Base-by-base conservation (phyloP, 2,797 vertebrate species). In the Dromococcyx pavoninus region DNA sequence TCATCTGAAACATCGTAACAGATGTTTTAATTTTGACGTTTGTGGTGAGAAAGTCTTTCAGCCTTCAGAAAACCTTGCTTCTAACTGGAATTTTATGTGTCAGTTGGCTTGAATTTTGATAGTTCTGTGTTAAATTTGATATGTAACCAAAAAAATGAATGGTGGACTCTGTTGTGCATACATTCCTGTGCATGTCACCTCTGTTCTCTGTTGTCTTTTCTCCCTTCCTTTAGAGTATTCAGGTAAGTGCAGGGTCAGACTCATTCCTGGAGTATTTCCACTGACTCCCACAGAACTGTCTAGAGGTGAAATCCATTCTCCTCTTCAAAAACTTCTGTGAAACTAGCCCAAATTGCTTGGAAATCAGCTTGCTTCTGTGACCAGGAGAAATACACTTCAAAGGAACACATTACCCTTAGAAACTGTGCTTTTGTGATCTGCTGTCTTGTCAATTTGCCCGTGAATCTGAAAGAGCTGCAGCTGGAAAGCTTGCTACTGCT, bases 351-450 rank as follows among this genome's bases (percentile, higher is more conserved):
- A 28, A 95, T 93, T 32, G 22, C 91, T 93, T 90, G 82, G 79
- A 93, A 95, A 94, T 90, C 64, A 89, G 75, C 84, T 94, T 78
- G 80, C 74, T 94, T 64, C 82, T 87, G 70, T 92, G 76, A 89
- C 94, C 50, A 15, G 65, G 88, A 81, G 76, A 96, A 93, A 91
- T 64, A 60, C 17, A 57, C 86, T 95, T 96, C 86, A 94, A 81
- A 89, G 80, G 86, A 83, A 62, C 39, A 60, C 69, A 77, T 91
- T 94, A 78, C 46, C 83, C 93, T 82, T 85, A 71, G 88, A 92
- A 94, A 88, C 83, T 65, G 32, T 39, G 65, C 80, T 75, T 85
- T 77, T 93, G 83, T 93, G 77, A 76, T 93, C 86, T 77, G 44
- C 86, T 94, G 83, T 96, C 90, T 90, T 94, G 86, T 94, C 90